Conservation (phyloP, 2,888 invertebrate genomes). For the Drosophila diplacantha region DNA sequence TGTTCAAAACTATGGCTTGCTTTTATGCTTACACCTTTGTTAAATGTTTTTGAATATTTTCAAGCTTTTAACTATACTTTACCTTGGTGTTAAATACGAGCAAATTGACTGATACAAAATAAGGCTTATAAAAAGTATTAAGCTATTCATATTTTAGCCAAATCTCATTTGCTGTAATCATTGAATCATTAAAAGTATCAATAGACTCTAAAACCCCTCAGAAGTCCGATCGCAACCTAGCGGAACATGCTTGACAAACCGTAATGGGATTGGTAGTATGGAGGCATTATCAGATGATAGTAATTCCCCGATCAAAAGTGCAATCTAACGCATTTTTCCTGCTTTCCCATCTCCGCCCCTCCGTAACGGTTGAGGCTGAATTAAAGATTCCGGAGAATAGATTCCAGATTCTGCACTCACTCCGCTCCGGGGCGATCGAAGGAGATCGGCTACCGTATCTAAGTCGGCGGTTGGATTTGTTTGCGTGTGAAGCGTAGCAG, state of each 20-base stretch:
- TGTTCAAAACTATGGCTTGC: too few relatives aligned
- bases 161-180: too few relatives aligned
- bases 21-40: neutral
- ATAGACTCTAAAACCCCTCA: neutral
- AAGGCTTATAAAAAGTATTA: neutral
- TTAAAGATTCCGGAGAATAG: constrained; percentile 15
- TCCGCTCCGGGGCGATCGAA: constrained; percentile 12
- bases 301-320: constrained; percentile 34
- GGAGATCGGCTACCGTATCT: constrained; percentile 55
- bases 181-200: neutral
- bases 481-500: constrained; percentile 69
- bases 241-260: constrained; percentile 3
- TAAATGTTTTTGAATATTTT: neutral
- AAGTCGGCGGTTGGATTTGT: constrained; percentile 51
- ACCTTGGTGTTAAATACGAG: too few relatives aligned
- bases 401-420: constrained; percentile 8
- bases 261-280: constrained; percentile 15
- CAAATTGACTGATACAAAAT: neutral
- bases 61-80: neutral
- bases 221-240: neutral
- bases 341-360: constrained; percentile 1
- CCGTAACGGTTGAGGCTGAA: constrained; percentile 24
- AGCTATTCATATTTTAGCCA: too few relatives aligned
- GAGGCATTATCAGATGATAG: constrained; percentile 18
- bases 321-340: constrained; percentile 22